A percentile compares a stretch with the other conserved stretches of the same genome.
Conservation (phyloP, 2,888 invertebrate genomes). For the Herminia tarsipennalis region DNA sequence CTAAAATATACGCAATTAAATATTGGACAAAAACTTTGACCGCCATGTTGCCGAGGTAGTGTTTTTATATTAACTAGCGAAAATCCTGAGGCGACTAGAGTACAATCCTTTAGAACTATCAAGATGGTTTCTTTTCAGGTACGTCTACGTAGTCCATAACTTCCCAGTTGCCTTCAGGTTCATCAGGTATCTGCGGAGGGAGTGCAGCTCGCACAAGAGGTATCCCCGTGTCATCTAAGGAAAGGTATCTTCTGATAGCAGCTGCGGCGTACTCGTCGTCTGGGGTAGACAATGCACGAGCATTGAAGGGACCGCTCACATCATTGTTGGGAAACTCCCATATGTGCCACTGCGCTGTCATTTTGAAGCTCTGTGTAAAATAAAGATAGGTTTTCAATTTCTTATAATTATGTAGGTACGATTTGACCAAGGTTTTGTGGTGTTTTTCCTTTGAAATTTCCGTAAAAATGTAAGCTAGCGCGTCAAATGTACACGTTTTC, state of each 20-base stretch:
- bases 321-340: constrained; percentile 84
- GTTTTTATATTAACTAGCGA: no score
- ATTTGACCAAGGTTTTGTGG: no score
- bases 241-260: constrained; percentile 86
- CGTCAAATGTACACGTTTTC: no score
- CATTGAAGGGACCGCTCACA: constrained; percentile 87
- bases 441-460: no score
- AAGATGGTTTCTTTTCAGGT: constrained; percentile 38
- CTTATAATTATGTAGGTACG: background rate
- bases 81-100: no score
- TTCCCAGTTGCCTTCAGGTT: constrained; percentile 87
- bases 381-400: background rate
- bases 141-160: constrained; percentile 89
- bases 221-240: constrained; percentile 85
- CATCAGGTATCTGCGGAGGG: constrained; percentile 77
- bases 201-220: constrained; percentile 86
- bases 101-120: no score
- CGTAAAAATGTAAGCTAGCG: no score
- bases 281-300: constrained; percentile 75
- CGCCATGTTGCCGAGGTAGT: no score
- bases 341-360: constrained; percentile 82
- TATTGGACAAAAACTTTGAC: no score
- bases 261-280: constrained; percentile 81
- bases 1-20: background rate
- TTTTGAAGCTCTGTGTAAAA: constrained; percentile 84